Evolutionary conservation across 2,888 invertebrate genomes (phyloP).

Genomic region (Ormia ochracea): DNA sequence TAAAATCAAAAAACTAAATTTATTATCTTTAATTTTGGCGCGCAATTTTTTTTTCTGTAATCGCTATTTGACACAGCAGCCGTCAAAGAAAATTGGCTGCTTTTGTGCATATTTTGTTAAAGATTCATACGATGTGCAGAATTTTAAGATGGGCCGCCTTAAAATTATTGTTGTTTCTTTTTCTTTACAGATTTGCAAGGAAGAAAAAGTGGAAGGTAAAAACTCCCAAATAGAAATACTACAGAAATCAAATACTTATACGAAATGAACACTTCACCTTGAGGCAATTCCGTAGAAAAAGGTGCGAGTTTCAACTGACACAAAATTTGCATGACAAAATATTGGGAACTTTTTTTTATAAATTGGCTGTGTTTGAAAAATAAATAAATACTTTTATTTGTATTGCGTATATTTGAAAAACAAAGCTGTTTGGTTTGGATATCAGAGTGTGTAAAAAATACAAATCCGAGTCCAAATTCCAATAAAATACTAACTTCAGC

Average conservation of each 20-base stretch:
- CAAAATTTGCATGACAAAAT: neutral
- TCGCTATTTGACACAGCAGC: constrained; percentile 16
- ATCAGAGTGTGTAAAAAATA: no score
- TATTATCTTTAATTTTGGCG: constrained; percentile 54
- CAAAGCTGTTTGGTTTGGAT: no score
- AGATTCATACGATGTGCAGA: constrained; percentile 34
- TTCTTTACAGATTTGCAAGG: neutral
- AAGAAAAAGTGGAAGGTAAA: constrained; percentile 17
- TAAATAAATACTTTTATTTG: no score
- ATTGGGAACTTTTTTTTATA: neutral
- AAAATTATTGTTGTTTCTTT: neutral
- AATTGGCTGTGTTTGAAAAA: neutral
- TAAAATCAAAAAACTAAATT: neutral
- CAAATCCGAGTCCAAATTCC: no score
- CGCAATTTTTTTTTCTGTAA: constrained; percentile 15
- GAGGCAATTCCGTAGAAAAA: neutral
- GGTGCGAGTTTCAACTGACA: neutral
- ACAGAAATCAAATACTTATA: neutral
- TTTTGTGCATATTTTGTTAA: constrained; percentile 38
- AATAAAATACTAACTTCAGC: no score
- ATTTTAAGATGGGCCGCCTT: neutral
- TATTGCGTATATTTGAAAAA: no score
- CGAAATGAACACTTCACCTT: neutral
- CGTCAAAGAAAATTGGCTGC: constrained; percentile 31
- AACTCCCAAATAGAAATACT: neutral